These are phyloP conservation scores for Spialia ferax DNA, from an alignment of 2,888 invertebrate species.

Conservation along the genomic window DNA sequence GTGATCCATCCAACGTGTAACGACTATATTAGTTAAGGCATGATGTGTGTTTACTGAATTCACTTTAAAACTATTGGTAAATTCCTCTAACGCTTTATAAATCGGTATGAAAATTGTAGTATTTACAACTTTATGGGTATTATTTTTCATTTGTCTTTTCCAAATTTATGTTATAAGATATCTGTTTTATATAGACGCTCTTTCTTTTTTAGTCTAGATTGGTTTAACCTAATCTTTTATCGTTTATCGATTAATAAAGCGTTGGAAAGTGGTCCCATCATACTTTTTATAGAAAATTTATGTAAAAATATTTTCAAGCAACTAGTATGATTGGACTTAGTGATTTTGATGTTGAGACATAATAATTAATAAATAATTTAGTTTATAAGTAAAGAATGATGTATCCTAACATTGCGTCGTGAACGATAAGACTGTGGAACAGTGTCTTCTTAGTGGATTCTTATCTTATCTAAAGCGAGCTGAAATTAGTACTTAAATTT, in stretches of 20 bases:
- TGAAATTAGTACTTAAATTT: constrained; percentile 65
- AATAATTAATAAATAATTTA: constrained; percentile 78
- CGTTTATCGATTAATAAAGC: constrained; percentile 53
- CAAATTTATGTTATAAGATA: constrained; percentile 52
- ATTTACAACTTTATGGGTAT: too few relatives aligned
- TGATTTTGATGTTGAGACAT: constrained; percentile 66
- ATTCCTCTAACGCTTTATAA: constrained; percentile 67
- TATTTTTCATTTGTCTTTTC: constrained; percentile 7
- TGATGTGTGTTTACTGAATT: constrained; percentile 76
- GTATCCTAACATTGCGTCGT: constrained; percentile 73
- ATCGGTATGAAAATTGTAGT: constrained; percentile 13
- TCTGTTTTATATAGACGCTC: too few relatives aligned
- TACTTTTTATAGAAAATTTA: constrained; percentile 61
- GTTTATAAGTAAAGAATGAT: constrained; percentile 70
- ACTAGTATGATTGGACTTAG: constrained; percentile 70
- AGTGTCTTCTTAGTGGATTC: constrained; percentile 72
- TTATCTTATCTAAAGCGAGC: constrained; percentile 55
- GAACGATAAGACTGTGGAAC: constrained; percentile 60
- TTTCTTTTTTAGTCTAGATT: too few relatives aligned
- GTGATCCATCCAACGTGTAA: constrained; percentile 82
- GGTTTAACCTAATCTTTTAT: not conserved
- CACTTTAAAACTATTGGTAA: constrained; percentile 49
- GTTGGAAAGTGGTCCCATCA: constrained; percentile 65
- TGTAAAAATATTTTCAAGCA: constrained; percentile 47
- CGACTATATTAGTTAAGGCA: constrained; percentile 78